These are phyloP conservation scores for Drosophila silvestris DNA, from an alignment of 2,888 invertebrate genomes.

Conservation along the genomic window DNA sequence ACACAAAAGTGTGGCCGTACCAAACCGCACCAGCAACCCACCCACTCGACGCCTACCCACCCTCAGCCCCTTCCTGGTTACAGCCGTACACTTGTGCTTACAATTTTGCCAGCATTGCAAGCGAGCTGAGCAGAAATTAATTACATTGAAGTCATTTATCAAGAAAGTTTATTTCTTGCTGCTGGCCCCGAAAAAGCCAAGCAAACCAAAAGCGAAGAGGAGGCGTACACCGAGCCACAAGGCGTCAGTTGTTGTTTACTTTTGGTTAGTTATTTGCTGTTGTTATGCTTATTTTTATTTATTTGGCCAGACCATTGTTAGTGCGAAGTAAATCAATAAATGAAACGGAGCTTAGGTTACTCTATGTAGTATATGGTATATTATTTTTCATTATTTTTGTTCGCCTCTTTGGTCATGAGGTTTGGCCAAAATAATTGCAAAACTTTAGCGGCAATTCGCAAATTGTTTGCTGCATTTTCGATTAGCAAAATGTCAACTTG, in stretches of 20 bases:
- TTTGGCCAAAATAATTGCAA: constrained; percentile 71
- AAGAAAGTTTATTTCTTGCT: constrained; percentile 81
- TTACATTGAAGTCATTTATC: constrained; percentile 82
- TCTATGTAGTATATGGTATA: constrained; percentile 29
- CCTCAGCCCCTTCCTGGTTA: not conserved
- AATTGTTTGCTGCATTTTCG: constrained; percentile 80
- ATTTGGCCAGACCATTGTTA: constrained; percentile 69
- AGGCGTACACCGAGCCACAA: constrained; percentile 51
- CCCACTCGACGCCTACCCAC: not conserved
- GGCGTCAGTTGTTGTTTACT: constrained; percentile 77
- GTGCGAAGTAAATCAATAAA: constrained; percentile 75
- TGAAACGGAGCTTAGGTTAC: constrained; percentile 63
- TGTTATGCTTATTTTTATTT: constrained; percentile 75
- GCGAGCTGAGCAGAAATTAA: constrained; percentile 79
- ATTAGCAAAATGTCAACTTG: constrained; percentile 79
- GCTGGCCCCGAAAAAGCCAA: constrained; percentile 25
- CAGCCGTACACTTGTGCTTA: constrained; percentile 44
- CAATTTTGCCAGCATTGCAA: constrained; percentile 68
- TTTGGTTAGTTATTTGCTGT: constrained; percentile 67
- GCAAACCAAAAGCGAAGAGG: constrained; percentile 29
- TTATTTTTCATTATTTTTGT: constrained; percentile 7
- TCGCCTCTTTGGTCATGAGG: constrained; percentile 21
- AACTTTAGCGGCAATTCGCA: constrained; percentile 71
- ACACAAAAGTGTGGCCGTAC: constrained; percentile 10
- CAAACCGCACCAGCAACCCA: constrained; percentile 4